Conservation (phyloP, 2,113 vertebrate species). For the Phalacrocorax aristotelis region DNA sequence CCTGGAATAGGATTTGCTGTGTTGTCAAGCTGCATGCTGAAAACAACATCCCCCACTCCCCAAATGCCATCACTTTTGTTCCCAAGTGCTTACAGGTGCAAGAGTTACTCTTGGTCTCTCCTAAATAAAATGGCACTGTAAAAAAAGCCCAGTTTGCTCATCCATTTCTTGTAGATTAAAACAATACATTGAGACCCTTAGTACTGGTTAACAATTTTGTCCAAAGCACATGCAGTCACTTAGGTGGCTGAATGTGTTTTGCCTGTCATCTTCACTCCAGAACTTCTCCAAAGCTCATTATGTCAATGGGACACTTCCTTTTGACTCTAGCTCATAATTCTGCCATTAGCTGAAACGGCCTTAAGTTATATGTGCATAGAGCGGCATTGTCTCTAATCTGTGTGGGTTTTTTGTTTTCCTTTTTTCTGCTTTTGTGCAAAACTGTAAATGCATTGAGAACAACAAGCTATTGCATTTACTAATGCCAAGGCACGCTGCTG, state of each 20-base stretch:
- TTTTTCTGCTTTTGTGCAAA: conserved; percentile 20
- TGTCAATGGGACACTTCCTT: conserved; percentile 12
- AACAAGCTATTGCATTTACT: conserved; percentile 1
- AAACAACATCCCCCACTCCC: not conserved
- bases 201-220: not conserved
- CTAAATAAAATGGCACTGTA: not conserved
- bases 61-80: not conserved
- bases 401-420: conserved; percentile 15
- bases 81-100: not conserved
- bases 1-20: not conserved
- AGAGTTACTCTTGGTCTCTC: not conserved
- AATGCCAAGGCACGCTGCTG: not conserved
- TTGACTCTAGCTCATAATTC: not conserved
- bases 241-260: not conserved
- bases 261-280: not conserved
- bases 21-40: not conserved
- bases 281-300: not conserved
- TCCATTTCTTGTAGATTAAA: not conserved
- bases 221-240: not conserved
- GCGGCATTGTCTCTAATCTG: conserved; percentile 33
- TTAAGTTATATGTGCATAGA: conserved; percentile 12
- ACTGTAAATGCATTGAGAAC: conserved; percentile 24
- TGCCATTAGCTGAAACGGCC: conserved; percentile 5
- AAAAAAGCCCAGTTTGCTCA: not conserved
- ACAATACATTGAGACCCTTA: not conserved